Conservation (phyloP, 2,113 vertebrate genomes). For the Caloenas nicobarica region DNA sequence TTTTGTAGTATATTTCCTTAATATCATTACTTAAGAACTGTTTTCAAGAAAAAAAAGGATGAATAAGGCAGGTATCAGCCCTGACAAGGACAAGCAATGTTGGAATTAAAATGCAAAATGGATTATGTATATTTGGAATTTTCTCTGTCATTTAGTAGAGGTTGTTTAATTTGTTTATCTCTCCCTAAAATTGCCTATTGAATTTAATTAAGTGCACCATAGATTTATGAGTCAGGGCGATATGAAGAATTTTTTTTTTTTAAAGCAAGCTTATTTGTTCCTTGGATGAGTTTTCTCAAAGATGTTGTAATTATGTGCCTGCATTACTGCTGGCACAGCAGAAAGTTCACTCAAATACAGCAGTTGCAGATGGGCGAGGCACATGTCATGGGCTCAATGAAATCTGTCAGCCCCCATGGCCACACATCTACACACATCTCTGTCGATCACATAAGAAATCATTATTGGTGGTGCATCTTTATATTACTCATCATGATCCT, state of each 20-base stretch:
- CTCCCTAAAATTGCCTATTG: constrained; percentile 46
- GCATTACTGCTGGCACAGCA: constrained; percentile 41
- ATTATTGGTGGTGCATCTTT: background rate
- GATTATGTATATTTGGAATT: constrained; percentile 53
- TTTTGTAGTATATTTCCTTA: background rate
- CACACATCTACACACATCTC: background rate
- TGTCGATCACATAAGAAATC: background rate
- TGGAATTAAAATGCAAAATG: constrained; percentile 50
- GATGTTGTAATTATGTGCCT: constrained; percentile 48
- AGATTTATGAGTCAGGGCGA: constrained; percentile 53
- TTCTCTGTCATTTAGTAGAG: constrained; percentile 30
- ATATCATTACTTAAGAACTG: background rate
- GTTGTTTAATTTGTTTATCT: constrained; percentile 61
- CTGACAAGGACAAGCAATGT: background rate
- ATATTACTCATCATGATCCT: background rate
- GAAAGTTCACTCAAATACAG: constrained; percentile 5
- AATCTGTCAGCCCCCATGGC: background rate
- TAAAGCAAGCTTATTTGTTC: constrained; percentile 39
- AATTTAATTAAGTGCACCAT: constrained; percentile 61
- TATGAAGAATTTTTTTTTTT: constrained; percentile 17
- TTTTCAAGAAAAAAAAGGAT: background rate
- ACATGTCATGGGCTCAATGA: background rate
- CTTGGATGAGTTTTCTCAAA: constrained; percentile 20
- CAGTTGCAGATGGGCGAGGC: background rate
- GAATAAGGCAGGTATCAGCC: background rate